Conservation (phyloP, 2,888 invertebrate genomes). For the Clivina fossor region DNA sequence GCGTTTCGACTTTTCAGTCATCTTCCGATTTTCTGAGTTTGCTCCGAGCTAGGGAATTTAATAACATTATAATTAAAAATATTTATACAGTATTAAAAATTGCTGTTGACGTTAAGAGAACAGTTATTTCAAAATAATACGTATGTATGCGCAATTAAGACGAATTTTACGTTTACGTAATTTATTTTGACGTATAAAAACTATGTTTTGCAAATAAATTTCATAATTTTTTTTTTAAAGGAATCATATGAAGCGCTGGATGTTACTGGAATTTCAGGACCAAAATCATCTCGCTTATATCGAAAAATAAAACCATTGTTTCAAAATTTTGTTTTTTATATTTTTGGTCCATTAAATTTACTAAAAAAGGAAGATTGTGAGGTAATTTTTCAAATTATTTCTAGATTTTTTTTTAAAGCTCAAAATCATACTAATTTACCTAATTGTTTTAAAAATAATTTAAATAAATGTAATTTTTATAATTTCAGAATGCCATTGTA, state of each 20-base stretch:
- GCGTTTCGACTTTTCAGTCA: no score
- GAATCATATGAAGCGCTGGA: conserved; percentile 59
- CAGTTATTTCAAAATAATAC: no score
- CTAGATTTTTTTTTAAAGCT: neutral
- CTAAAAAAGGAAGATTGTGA: conserved; percentile 46
- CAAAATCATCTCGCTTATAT: conserved; percentile 54
- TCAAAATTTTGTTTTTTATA: conserved; percentile 57
- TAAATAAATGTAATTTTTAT: conserved; percentile 5
- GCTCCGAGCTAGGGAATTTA: no score
- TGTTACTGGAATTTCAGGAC: conserved; percentile 57
- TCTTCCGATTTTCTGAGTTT: no score
- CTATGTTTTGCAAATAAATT: no score
- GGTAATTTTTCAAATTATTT: conserved; percentile 39
- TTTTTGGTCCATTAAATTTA: conserved; percentile 55
- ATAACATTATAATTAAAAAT: no score
- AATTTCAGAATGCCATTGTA: conserved; percentile 31
- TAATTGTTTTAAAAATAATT: neutral
- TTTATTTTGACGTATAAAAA: no score
- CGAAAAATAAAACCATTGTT: conserved; percentile 52
- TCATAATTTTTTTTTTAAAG: conserved; percentile 44
- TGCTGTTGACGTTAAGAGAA: no score
- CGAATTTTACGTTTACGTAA: no score
- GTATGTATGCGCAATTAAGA: no score
- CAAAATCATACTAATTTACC: neutral
- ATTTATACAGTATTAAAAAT: no score